Evolutionary conservation across 2,113 vertebrate species (phyloP).

Genomic region (Stigmatopora argus): DNA sequence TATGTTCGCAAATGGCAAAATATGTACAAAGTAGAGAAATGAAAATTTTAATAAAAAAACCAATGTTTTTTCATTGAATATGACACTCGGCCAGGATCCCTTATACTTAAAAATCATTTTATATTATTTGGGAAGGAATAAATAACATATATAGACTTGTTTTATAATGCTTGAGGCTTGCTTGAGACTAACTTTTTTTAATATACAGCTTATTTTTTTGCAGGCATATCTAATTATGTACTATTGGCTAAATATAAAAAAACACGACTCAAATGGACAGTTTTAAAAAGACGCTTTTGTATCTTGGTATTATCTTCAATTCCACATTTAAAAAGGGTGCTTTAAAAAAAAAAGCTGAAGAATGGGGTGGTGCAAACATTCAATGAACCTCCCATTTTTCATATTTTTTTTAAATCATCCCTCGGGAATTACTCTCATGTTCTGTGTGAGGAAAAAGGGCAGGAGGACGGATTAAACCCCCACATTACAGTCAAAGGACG

Average conservation of each 20-base stretch:
- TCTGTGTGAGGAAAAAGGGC: constrained; percentile 60
- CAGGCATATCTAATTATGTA: neutral
- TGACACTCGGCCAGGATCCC: neutral
- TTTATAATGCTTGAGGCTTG: no score
- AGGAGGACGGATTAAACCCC: constrained; percentile 63
- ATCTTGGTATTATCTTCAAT: no score
- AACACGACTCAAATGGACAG: constrained; percentile 27
- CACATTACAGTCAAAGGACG: constrained; percentile 66
- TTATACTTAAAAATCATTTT: neutral
- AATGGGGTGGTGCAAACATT: constrained; percentile 43
- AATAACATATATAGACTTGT: no score
- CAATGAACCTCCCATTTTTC: constrained; percentile 21
- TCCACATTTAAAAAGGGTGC: constrained; percentile 37
- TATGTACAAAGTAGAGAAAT: neutral
- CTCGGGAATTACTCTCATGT: constrained; percentile 50
- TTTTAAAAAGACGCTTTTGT: constrained; percentile 32
- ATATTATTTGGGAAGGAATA: no score
- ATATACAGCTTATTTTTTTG: neutral
- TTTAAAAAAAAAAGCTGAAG: constrained; percentile 46
- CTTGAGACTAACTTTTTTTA: no score
- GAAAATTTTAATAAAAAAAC: no score
- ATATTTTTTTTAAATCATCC: constrained; percentile 36
- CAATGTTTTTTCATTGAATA: neutral
- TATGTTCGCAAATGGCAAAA: neutral
- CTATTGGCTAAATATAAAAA: neutral